A percentile compares a stretch with the other conserved stretches of the same genome.
These are phyloP conservation scores for Scartelaos histophorus DNA, from an alignment of 2,113 vertebrate species.

Conservation along the genomic window DNA sequence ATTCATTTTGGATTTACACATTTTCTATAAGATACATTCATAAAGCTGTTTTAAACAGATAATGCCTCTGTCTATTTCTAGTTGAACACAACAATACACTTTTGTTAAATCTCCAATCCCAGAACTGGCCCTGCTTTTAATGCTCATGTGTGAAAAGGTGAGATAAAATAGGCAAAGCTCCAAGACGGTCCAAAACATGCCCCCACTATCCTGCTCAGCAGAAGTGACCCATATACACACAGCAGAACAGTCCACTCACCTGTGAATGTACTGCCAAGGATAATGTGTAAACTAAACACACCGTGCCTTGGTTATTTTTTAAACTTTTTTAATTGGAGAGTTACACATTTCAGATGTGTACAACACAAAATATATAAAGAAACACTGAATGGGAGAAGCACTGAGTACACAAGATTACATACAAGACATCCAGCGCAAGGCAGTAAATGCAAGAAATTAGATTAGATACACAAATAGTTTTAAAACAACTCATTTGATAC, in stretches of 20 bases:
- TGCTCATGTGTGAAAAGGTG: slow-evolving; percentile 2
- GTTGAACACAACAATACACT: neutral
- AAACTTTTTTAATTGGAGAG: too few species aligned
- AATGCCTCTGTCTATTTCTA: neutral
- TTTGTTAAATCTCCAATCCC: slow-evolving; percentile 7
- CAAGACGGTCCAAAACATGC: neutral
- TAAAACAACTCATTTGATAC: too few species aligned
- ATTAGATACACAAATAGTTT: too few species aligned
- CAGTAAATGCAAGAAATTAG: too few species aligned
- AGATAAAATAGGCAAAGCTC: slow-evolving; percentile 1
- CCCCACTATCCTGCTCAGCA: neutral
- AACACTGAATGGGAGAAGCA: too few species aligned
- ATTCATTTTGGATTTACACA: neutral
- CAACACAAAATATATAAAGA: too few species aligned
- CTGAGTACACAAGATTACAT: too few species aligned
- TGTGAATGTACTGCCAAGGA: neutral
- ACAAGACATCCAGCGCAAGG: too few species aligned
- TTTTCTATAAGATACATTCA: neutral
- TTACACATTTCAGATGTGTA: too few species aligned
- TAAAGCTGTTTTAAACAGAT: neutral
- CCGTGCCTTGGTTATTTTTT: neutral
- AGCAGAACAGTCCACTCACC: too few species aligned
- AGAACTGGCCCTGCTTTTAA: neutral
- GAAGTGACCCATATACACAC: neutral
- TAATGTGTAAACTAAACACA: neutral